Conservation (phyloP, 2,113 vertebrate species). For the Clarias batrachus region DNA sequence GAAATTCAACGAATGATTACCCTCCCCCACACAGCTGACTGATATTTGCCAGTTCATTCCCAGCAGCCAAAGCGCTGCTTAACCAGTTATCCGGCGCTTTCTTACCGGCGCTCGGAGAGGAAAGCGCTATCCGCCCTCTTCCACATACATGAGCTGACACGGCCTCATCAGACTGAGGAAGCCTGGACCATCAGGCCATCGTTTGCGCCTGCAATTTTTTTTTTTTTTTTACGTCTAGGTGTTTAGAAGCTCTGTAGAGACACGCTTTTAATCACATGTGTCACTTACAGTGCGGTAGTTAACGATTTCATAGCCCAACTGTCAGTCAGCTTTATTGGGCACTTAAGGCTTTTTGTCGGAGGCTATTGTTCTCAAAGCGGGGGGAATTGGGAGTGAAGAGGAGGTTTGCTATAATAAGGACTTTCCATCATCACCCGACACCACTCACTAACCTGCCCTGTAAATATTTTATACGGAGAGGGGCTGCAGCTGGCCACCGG, state of each 20-base stretch:
- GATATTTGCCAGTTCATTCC: background rate
- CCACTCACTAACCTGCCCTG: slow-evolving; percentile 78
- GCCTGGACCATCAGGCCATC: too few relatives aligned
- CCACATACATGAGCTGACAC: background rate
- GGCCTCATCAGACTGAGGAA: too few relatives aligned
- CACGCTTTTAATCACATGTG: slow-evolving; percentile 31
- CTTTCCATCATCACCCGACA: slow-evolving; percentile 83
- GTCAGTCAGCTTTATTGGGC: slow-evolving; percentile 48
- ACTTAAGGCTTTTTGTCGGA: slow-evolving; percentile 48
- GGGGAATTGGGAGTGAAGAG: slow-evolving; percentile 74
- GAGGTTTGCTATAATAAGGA: slow-evolving; percentile 86
- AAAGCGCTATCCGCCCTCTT: background rate
- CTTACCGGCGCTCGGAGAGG: background rate
- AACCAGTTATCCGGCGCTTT: background rate
- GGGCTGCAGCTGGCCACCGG: slow-evolving; percentile 46
- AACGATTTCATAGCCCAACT: slow-evolving; percentile 47
- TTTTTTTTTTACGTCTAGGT: background rate
- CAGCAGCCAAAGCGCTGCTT: background rate
- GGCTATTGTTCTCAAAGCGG: slow-evolving; percentile 68
- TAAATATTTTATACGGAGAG: slow-evolving; percentile 81
- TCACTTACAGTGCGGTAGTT: slow-evolving; percentile 34
- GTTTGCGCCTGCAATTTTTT: too few relatives aligned
- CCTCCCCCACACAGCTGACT: background rate
- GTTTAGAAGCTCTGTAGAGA: background rate
- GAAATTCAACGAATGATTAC: background rate